These are phyloP conservation scores for Cheilosia vernalis DNA, from an alignment of 2,888 invertebrate genomes.

Conservation along the genomic window DNA sequence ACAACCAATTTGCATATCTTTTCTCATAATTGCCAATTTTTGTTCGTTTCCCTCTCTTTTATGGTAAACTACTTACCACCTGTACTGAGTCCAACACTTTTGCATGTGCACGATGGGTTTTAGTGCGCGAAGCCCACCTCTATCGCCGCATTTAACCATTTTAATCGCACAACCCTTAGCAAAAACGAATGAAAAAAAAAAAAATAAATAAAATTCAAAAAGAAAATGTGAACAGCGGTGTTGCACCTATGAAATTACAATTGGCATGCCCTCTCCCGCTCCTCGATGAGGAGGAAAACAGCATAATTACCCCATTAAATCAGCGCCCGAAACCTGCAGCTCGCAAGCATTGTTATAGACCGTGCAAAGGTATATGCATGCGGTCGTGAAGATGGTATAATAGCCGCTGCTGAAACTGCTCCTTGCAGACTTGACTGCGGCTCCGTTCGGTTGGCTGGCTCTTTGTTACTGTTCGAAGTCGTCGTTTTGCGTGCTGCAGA, in stretches of 20 bases:
- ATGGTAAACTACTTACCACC: neutral
- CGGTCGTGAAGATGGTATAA: slow-evolving; percentile 58
- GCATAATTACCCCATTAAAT: slow-evolving; percentile 74
- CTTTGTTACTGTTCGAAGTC: slow-evolving; percentile 40
- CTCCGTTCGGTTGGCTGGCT: slow-evolving; percentile 31
- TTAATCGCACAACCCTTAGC: slow-evolving; percentile 67
- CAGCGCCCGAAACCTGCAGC: slow-evolving; percentile 71
- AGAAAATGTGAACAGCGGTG: slow-evolving; percentile 62
- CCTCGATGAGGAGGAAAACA: slow-evolving; percentile 29
- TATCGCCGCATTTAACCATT: slow-evolving; percentile 57
- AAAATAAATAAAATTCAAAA: neutral
- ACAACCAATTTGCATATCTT: slow-evolving; percentile 65
- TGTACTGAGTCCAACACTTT: slow-evolving; percentile 42
- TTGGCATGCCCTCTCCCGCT: slow-evolving; percentile 2
- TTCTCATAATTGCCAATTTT: slow-evolving; percentile 52
- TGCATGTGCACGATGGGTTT: slow-evolving; percentile 51
- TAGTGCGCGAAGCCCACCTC: slow-evolving; percentile 57
- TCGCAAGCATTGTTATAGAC: slow-evolving; percentile 62
- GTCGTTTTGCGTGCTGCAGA: slow-evolving; percentile 72
- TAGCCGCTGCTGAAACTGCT: slow-evolving; percentile 15
- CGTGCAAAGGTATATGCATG: neutral
- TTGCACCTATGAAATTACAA: slow-evolving; percentile 48
- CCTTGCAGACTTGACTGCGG: slow-evolving; percentile 51
- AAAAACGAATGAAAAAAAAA: neutral
- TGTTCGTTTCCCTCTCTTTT: slow-evolving; percentile 7